Base-by-base conservation (phyloP, 2,113 vertebrate genomes). In the Setophaga petechia region DNA sequence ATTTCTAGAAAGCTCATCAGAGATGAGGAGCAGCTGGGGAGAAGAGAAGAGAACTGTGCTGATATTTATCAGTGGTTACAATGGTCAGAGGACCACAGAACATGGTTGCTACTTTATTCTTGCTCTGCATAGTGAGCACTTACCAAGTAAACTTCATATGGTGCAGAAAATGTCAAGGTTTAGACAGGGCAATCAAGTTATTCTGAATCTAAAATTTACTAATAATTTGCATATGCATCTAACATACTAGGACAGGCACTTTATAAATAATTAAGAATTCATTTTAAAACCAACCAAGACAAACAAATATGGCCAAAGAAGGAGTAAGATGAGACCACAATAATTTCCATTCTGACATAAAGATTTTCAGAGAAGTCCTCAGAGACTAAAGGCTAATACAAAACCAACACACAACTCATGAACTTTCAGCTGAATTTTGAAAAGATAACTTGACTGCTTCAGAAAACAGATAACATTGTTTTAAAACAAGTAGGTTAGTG, bases 211-310 rank as follows among this genome's bases (percentile, higher is more conserved):
- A 65, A 21, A 65, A 86, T 72, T 58, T 77, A 77, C 59, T 93
- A 86, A 62, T 46, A 84, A 74, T 86, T 65, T 93, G 75, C 81
- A 91, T 94, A 95, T 6, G 10, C 74, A 90, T 54, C 68, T 93
- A 95, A 86, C 41, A 35, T 86, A 87, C 25, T 46, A 58, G 31
- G 51, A 80, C 93, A 97, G 95, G 94, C 94, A 97, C 95, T 97
- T 97, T 54, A 89, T 89, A 90, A 93, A 89, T 81, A 95, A 95
- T 82, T 25, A 93, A 30, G 49, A 65, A 86, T 66, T 12, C 57
- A 65, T 84, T 92, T 81, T 57, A 52, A 78, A 92, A 57, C 33
- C 31, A 93, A 87, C 30, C 31, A 78, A 91, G 78, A 62, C 59
- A 87, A 79, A 87, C 7, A 76, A 79, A 75, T 87, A 77, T 35